Percentiles rank a stretch among this genome's conserved stretches.
Evolutionary conservation across 64 coral and sea anemone genomes (phyloP).

Genomic region (Montipora cactus): DNA sequence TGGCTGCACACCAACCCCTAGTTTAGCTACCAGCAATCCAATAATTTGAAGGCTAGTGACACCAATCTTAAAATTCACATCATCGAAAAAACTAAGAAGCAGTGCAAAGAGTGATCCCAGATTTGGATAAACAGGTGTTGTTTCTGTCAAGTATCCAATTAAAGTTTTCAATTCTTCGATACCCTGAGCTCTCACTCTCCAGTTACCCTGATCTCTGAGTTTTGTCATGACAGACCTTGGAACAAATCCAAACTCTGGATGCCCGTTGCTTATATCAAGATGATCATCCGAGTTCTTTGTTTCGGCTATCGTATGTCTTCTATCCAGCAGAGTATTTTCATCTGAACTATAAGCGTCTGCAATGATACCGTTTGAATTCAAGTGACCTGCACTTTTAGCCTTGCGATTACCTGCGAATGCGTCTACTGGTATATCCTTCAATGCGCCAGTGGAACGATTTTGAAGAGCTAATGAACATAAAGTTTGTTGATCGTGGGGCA

Average conservation of each 20-base stretch:
- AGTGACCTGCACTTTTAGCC: conserved; percentile 89
- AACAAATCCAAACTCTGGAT: conserved; percentile 79
- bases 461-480: conserved; percentile 72
- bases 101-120: conserved; percentile 84
- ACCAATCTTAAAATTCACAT: conserved; percentile 96
- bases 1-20: conserved; percentile 78
- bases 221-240: conserved; percentile 79
- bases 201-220: conserved; percentile 92
- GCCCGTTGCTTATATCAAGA: conserved; percentile 59
- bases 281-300: conserved; percentile 53
- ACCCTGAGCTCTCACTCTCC: conserved; percentile 86
- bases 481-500: conserved; percentile 78
- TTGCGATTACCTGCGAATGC: conserved; percentile 65
- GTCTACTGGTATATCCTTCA: conserved; percentile 62
- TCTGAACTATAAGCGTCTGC: conserved; percentile 20
- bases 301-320: conserved; percentile 86
- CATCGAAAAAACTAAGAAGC: conserved; percentile 87
- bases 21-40: conserved; percentile 84
- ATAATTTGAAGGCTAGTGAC: conserved; percentile 96
- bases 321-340: conserved; percentile 68
- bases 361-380: conserved; percentile 82
- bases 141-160: conserved; percentile 79
- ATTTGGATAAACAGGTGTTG: conserved; percentile 73
- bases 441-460: conserved; percentile 54
- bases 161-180: conserved; percentile 95